A percentile compares a stretch with the other conserved stretches of the same genome.
These are phyloP conservation scores for Agrotis clavis DNA, from an alignment of 2,888 invertebrate species.

Conservation along the genomic window DNA sequence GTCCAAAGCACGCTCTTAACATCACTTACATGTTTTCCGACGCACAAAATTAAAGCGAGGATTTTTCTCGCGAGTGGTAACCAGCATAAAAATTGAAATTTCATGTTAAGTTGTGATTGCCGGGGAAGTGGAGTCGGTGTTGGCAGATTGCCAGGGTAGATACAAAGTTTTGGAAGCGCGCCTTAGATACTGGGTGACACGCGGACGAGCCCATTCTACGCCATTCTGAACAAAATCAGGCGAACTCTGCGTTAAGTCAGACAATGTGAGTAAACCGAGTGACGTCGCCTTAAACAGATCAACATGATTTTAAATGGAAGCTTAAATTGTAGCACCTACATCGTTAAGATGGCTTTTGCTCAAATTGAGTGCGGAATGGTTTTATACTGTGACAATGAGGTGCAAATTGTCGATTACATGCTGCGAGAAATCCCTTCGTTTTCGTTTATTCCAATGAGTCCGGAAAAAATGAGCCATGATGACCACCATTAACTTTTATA, in stretches of 20 bases:
- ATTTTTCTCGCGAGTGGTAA: slow-evolving; percentile 41
- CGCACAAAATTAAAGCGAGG: slow-evolving; percentile 44
- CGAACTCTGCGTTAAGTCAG: slow-evolving; percentile 34
- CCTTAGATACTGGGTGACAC: slow-evolving; percentile 51
- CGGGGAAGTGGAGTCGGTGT: slow-evolving; percentile 57
- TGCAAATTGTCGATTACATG: slow-evolving; percentile 16
- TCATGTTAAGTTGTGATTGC: slow-evolving; percentile 69
- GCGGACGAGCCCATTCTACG: slow-evolving; percentile 42
- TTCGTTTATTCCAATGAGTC: not conserved
- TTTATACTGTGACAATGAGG: slow-evolving; percentile 20
- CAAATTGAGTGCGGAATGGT: slow-evolving; percentile 3
- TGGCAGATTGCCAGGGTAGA: slow-evolving; percentile 68
- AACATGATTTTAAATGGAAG: slow-evolving; percentile 30
- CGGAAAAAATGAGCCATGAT: not conserved
- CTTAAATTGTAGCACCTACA: slow-evolving; percentile 15
- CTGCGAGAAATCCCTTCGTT: not conserved
- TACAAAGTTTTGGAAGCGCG: slow-evolving; percentile 63
- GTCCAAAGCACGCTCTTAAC: slow-evolving; percentile 30
- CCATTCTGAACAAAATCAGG: slow-evolving; percentile 49
- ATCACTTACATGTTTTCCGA: slow-evolving; percentile 42
- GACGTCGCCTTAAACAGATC: slow-evolving; percentile 36
- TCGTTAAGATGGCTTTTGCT: slow-evolving; percentile 17
- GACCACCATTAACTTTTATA: not conserved
- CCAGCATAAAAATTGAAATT: slow-evolving; percentile 68
- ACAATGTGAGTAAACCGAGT: slow-evolving; percentile 37